Conservation (phyloP, 1,140 invertebrate species). For the Teleogryllus occipitalis region DNA sequence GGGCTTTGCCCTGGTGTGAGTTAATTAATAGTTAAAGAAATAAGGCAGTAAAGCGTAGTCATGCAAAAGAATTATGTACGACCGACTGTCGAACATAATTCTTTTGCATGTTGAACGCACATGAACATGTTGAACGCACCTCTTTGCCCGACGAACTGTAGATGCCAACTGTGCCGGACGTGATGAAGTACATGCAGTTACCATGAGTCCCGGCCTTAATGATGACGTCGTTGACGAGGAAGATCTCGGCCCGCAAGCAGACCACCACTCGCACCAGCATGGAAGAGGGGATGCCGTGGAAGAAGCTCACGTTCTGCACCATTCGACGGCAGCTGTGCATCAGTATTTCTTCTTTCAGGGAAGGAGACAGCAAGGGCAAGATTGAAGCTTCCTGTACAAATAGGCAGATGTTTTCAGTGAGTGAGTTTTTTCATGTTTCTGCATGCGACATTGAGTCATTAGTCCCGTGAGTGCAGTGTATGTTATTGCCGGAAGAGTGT, state of each 20-base stretch:
- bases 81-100: no score
- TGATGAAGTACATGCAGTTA: slow-evolving; percentile 41
- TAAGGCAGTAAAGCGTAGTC: no score
- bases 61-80: no score
- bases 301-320: slow-evolving; percentile 22
- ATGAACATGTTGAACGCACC: neutral
- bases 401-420: neutral
- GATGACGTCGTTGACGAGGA: slow-evolving; percentile 41
- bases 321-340: neutral
- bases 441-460: neutral
- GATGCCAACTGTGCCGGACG: slow-evolving; percentile 39
- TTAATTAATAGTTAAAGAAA: no score
- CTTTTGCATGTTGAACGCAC: no score
- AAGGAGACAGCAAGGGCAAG: neutral
- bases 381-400: neutral
- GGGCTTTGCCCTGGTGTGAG: no score
- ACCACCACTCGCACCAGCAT: slow-evolving; percentile 22
- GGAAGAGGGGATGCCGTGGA: neutral
- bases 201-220: slow-evolving; percentile 36
- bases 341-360: neutral
- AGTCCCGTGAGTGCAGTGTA: neutral
- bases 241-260: slow-evolving; percentile 38
- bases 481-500: neutral
- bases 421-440: neutral
- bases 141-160: neutral